phyloP scores from a whole-genome alignment of 2,888 invertebrate species.

The Melipona bicolor region DNA sequence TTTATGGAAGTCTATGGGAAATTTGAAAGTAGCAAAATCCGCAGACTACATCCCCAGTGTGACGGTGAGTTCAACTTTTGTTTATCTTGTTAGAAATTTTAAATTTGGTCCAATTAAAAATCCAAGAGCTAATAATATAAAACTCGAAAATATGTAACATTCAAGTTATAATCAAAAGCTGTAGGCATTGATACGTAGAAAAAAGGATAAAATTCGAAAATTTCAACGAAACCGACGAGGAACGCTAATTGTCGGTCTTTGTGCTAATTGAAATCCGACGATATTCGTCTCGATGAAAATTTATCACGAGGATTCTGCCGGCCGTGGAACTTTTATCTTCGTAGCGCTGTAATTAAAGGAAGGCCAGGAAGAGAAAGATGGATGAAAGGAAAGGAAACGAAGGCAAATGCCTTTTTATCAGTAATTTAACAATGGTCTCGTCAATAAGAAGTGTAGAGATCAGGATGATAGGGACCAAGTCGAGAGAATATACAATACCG shows the following conservation, averaged over 20 bases:
- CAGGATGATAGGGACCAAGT: not conserved
- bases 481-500: not conserved
- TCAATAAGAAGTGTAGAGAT: not conserved
- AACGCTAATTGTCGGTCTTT: too few relatives aligned
- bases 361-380: not conserved
- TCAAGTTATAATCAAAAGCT: too few relatives aligned
- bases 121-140: too few relatives aligned
- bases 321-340: not conserved
- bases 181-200: too few relatives aligned
- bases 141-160: too few relatives aligned
- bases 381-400: not conserved
- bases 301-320: not conserved
- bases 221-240: not conserved
- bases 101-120: too few relatives aligned
- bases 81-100: too few relatives aligned
- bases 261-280: not conserved
- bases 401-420: not conserved
- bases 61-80: too few relatives aligned
- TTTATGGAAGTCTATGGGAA: too few relatives aligned
- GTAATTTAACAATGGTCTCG: not conserved
- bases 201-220: not conserved
- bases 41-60: too few relatives aligned
- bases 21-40: too few relatives aligned
- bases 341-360: not conserved
- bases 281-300: not conserved